These are phyloP conservation scores for Drosophila cognata DNA, from an alignment of 2,888 invertebrate genomes.

Conservation along the genomic window DNA sequence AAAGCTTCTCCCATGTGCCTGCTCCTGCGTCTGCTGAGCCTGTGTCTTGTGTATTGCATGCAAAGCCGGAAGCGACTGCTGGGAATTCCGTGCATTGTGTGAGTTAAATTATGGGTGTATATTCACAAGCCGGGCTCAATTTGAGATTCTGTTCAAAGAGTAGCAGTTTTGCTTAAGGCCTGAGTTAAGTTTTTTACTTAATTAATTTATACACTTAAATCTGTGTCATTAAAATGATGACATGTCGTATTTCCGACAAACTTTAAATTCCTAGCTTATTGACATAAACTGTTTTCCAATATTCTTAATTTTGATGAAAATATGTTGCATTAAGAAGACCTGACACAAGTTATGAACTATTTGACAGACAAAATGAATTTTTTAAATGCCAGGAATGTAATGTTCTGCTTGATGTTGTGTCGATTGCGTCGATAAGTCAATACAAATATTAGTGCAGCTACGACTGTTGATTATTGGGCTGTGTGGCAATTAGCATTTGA, in stretches of 20 bases:
- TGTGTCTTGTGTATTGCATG: conserved; percentile 77
- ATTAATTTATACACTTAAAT: neutral
- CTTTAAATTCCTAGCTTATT: neutral
- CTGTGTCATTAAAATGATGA: neutral
- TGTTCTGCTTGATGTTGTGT: conserved; percentile 1
- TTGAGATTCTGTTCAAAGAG: conserved; percentile 6
- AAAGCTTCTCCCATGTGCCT: conserved; percentile 14
- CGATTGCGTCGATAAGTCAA: conserved; percentile 9
- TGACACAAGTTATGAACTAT: conserved; percentile 4
- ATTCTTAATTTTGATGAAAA: neutral
- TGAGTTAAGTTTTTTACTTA: neutral
- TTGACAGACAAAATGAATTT: neutral
- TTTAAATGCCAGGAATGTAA: neutral
- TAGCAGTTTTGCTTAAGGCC: neutral
- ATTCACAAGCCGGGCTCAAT: conserved; percentile 19
- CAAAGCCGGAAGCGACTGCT: conserved; percentile 60
- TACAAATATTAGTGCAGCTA: conserved; percentile 18
- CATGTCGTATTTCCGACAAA: neutral
- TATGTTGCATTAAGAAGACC: neutral
- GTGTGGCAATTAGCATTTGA: conserved; percentile 67
- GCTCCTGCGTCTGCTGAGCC: conserved; percentile 15
- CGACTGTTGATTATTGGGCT: conserved; percentile 6
- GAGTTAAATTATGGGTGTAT: conserved; percentile 52
- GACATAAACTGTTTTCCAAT: neutral
- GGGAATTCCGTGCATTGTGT: conserved; percentile 57